Base-by-base conservation (phyloP, 2,797 vertebrate genomes). In the Epinephelus coioides region DNA sequence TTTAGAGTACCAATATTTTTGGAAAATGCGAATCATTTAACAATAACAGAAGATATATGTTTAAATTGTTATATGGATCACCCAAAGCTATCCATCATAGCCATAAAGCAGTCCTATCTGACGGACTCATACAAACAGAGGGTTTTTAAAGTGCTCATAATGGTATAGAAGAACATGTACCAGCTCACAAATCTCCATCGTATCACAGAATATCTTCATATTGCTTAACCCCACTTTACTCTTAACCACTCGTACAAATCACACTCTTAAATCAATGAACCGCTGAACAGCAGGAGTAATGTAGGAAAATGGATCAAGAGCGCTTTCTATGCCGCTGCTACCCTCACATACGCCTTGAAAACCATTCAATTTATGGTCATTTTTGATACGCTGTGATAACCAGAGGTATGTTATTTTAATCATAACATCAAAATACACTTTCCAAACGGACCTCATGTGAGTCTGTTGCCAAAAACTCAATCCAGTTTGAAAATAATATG, bases 391-490 rank as follows among this genome's bases (percentile, higher is more conserved):
- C 21, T 59, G 17, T 44, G 76, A 70, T 57, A 44, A 47, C 12
- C 51, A 46, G n/a, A 51, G 34, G 67, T 57, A 43, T 68, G 78
- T 59, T 75, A 68, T 68, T 75, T 51, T 38, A 72, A 74, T 83
- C 79, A 75, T 9, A 59, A 50, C 49, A 73, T 71, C 34, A 68
- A 62, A 54, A 57, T 40, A 19, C 19, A 25, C 25, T 68, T 75
- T 65, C 34, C 62, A 59, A 72, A 65, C 34, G 40, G 62, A 57
- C 44, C 51, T 23, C 6, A 34, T 19, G 40, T 60, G 10, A 53
- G 47, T 18, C 14, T 18, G 2, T 12, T 1, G 56, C 73, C 69
- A 88, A 73, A 71, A 73, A 64, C n/a, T 55, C 47, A 73, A 78
- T 72, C 65, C 69, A 78, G 14, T 49, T 62, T 69, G 61, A 81